Evolutionary conservation across 2,888 invertebrate species (phyloP).

Genomic region (Xylocampa areola): DNA sequence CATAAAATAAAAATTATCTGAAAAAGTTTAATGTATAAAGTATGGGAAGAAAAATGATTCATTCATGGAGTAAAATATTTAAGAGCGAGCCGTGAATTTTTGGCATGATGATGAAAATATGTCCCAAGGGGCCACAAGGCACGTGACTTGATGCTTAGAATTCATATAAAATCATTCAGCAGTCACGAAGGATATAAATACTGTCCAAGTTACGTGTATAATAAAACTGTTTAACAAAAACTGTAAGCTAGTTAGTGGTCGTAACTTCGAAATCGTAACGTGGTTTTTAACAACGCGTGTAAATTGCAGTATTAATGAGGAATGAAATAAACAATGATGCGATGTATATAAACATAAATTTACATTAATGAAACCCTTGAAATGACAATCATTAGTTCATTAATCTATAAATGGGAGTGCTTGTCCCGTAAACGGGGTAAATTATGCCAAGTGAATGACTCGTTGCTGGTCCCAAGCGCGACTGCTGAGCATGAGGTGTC

Average conservation of each 20-base stretch:
- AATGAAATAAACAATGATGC: slow-evolving; percentile 19
- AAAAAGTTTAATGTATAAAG: slow-evolving; percentile 10
- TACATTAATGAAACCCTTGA: slow-evolving; percentile 50
- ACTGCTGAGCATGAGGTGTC: no score
- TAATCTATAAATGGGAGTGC: slow-evolving; percentile 75
- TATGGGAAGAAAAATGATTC: slow-evolving; percentile 37
- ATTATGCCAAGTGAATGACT: no score
- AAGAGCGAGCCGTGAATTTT: slow-evolving; percentile 51
- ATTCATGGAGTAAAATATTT: slow-evolving; percentile 55
- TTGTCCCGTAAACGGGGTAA: no score
- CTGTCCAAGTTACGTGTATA: slow-evolving; percentile 32
- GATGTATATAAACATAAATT: slow-evolving; percentile 50
- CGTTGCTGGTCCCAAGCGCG: no score
- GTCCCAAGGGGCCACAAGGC: slow-evolving; percentile 52
- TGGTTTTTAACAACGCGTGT: slow-evolving; percentile 23
- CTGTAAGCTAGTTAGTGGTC: slow-evolving; percentile 6
- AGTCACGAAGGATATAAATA: slow-evolving; percentile 42
- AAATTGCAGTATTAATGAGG: slow-evolving; percentile 24
- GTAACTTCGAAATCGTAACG: slow-evolving; percentile 24
- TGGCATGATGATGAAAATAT: slow-evolving; percentile 55
- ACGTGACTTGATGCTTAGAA: slow-evolving; percentile 54
- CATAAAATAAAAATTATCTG: slow-evolving; percentile 12
- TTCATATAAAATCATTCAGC: slow-evolving; percentile 52
- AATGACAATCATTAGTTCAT: slow-evolving; percentile 71
- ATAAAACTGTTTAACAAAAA: slow-evolving; percentile 18